Evolutionary conservation across 2,113 vertebrate genomes (phyloP).

Genomic region (Amia ocellicauda): DNA sequence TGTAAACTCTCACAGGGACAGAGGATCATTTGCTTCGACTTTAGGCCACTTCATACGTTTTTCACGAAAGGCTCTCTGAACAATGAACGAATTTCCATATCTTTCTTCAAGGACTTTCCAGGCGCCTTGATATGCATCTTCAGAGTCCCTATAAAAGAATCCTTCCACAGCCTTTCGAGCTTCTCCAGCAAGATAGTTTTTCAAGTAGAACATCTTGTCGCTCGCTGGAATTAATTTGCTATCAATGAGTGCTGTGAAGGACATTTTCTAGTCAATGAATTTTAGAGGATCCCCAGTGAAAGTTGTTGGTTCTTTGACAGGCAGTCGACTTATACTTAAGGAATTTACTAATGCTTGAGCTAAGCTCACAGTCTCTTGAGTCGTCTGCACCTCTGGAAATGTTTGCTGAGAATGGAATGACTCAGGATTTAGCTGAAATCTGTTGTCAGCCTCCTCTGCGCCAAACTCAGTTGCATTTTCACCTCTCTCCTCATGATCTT

Average conservation of each 20-base stretch:
- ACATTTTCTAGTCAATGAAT: constrained; percentile 33
- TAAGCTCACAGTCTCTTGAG: constrained; percentile 14
- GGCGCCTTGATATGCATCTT: constrained; percentile 21
- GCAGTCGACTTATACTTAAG: constrained; percentile 14
- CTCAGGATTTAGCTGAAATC: constrained; percentile 13
- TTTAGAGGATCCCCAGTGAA: constrained; percentile 32
- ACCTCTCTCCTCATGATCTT: too few species aligned
- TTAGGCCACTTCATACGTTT: constrained; percentile 30
- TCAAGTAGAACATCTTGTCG: constrained; percentile 37
- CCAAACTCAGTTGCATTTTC: too few species aligned
- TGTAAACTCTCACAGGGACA: too few species aligned
- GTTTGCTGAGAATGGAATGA: constrained; percentile 20
- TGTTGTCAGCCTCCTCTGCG: too few species aligned
- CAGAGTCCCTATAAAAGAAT: constrained; percentile 24
- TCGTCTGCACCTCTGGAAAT: background rate
- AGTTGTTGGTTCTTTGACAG: constrained; percentile 23
- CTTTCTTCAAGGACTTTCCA: constrained; percentile 24
- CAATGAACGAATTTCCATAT: constrained; percentile 27
- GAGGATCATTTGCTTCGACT: constrained; percentile 16
- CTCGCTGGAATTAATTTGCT: background rate
- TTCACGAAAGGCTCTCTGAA: constrained; percentile 23
- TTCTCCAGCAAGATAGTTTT: constrained; percentile 24
- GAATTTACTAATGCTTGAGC: constrained; percentile 27
- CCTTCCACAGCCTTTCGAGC: constrained; percentile 29
- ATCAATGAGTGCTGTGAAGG: constrained; percentile 27